Percentiles rank a stretch among this genome's conserved stretches.
Conservation (phyloP, 2,888 invertebrate genomes). For the Tetragonisca angustula region DNA sequence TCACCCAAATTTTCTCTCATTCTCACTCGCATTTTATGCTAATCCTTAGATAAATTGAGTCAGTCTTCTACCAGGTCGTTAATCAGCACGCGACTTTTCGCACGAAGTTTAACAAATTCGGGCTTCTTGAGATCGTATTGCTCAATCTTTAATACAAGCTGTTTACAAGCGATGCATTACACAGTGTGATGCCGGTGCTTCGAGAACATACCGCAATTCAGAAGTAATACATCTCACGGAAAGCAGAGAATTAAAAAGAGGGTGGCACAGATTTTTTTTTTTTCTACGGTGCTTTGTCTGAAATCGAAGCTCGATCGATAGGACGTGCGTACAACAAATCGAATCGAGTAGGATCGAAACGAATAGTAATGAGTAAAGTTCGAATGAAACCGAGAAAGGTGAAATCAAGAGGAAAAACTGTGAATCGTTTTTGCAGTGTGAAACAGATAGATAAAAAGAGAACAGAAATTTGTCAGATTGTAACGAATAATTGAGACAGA, state of each 20-base stretch:
- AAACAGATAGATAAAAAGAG: neutral
- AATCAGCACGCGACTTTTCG: neutral
- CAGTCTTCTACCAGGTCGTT: slow-evolving; percentile 26
- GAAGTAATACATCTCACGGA: neutral
- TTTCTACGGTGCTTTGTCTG: neutral
- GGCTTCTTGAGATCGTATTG: slow-evolving; percentile 7
- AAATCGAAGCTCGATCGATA: neutral
- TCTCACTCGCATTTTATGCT: neutral
- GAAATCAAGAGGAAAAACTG: neutral
- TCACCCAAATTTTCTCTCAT: neutral
- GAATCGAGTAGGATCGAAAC: neutral
- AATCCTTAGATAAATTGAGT: neutral
- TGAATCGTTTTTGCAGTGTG: neutral
- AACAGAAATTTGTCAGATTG: neutral
- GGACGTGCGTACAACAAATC: neutral
- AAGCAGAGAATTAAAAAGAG: neutral
- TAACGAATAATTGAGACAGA: neutral
- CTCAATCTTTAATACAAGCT: slow-evolving; percentile 28
- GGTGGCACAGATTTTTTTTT: neutral
- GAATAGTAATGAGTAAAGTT: neutral
- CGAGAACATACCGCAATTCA: neutral
- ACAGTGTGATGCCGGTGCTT: neutral
- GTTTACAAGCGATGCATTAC: slow-evolving; percentile 23
- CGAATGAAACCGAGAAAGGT: neutral
- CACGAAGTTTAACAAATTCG: slow-evolving; percentile 41